These are phyloP conservation scores for Trachythela sp. DNA, from an alignment of 64 coral and sea anemone species.

Conservation along the genomic window DNA sequence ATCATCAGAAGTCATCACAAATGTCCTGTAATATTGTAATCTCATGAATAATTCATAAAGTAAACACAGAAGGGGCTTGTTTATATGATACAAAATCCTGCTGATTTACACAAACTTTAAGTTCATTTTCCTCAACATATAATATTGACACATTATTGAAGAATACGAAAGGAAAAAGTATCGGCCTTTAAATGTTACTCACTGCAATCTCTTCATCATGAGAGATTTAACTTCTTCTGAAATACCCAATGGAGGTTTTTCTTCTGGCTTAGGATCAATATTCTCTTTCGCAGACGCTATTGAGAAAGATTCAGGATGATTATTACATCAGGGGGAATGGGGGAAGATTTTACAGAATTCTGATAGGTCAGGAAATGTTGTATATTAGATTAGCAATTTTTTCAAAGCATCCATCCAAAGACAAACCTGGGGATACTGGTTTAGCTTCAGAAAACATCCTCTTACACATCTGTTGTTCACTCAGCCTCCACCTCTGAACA, in stretches of 20 bases:
- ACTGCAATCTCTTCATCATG: constrained; percentile 30
- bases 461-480: constrained; percentile 6
- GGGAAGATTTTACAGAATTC: background rate
- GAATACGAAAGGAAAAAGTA: background rate
- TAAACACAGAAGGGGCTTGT: no score
- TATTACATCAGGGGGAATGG: background rate
- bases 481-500: background rate
- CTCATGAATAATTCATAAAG: no score
- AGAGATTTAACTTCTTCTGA: constrained; percentile 28
- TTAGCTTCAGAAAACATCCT: background rate
- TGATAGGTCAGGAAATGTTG: background rate
- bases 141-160: no score
- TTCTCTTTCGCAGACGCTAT: background rate
- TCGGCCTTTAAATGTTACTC: background rate
- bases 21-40: no score
- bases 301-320: background rate
- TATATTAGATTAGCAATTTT: no score
- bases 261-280: constrained; percentile 6
- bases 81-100: no score
- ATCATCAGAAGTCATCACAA: background rate
- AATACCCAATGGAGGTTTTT: background rate
- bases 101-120: background rate
- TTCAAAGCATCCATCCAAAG: background rate
- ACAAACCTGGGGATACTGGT: background rate
- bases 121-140: no score